Evolutionary conservation across 2,797 vertebrate genomes (phyloP).

Genomic region (Acanthornis magna): DNA sequence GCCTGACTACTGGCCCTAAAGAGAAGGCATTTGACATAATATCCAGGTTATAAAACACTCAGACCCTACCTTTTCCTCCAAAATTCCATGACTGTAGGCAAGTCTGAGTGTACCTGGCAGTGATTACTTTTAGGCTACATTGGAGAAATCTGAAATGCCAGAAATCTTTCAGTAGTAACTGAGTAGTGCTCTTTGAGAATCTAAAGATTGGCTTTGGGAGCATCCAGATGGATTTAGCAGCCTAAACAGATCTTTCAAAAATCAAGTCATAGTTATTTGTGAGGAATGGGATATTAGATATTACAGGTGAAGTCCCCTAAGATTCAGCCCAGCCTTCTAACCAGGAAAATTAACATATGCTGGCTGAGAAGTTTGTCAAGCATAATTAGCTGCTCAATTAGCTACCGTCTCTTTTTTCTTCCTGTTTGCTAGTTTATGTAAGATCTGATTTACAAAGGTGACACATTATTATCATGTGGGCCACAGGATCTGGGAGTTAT

Average conservation of each 20-base stretch:
- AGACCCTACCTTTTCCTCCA: background rate
- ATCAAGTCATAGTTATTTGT: background rate
- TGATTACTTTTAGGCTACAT: background rate
- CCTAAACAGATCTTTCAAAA: background rate
- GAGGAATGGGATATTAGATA: background rate
- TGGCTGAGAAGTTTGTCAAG: background rate
- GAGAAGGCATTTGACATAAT: background rate
- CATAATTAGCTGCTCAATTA: conserved; percentile 13
- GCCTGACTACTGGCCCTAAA: background rate
- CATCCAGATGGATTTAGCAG: background rate
- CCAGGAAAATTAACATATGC: background rate
- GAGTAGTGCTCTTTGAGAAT: background rate
- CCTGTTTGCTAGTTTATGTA: background rate
- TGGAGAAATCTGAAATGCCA: background rate
- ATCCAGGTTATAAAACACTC: background rate
- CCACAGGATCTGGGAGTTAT: background rate
- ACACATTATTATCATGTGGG: background rate
- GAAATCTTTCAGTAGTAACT: background rate
- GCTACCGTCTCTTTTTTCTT: background rate
- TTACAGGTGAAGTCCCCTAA: background rate
- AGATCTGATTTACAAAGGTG: background rate
- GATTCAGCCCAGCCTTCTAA: background rate
- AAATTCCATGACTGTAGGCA: background rate
- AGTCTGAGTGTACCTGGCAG: background rate
- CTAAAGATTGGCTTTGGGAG: background rate